These are phyloP conservation scores for Nowickia ferox DNA, from an alignment of 2,888 invertebrate genomes.

Conservation along the genomic window DNA sequence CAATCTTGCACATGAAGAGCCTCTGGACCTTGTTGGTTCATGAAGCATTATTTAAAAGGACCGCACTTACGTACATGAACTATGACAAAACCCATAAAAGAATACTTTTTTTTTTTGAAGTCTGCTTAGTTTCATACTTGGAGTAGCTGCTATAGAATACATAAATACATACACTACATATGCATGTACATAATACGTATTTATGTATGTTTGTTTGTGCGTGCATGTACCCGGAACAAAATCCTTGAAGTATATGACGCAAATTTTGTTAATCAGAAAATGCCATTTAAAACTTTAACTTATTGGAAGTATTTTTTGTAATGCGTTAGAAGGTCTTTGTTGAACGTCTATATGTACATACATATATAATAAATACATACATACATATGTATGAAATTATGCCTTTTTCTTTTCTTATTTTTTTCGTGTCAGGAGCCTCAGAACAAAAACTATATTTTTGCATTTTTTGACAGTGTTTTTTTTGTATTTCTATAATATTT, in stretches of 20 bases:
- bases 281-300: conserved; percentile 31
- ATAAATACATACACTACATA: background rate
- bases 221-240: background rate
- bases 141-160: background rate
- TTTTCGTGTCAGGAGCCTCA: too few species aligned
- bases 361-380: too few species aligned
- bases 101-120: background rate
- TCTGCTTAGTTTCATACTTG: background rate
- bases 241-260: conserved; percentile 61
- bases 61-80: conserved; percentile 60
- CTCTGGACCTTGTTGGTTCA: conserved; percentile 56
- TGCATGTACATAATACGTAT: background rate
- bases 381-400: too few species aligned
- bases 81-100: conserved; percentile 1
- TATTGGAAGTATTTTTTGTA: conserved; percentile 8
- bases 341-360: background rate
- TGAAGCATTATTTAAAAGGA: conserved; percentile 38
- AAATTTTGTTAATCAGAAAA: conserved; percentile 45
- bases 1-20: conserved; percentile 41
- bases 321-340: background rate
- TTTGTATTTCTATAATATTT: too few species aligned
- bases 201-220: background rate
- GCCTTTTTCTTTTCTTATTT: too few species aligned
- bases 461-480: background rate
- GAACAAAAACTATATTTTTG: too few species aligned